Conservation (phyloP, 2,797 vertebrate species). For the Sibirionetta formosa region DNA sequence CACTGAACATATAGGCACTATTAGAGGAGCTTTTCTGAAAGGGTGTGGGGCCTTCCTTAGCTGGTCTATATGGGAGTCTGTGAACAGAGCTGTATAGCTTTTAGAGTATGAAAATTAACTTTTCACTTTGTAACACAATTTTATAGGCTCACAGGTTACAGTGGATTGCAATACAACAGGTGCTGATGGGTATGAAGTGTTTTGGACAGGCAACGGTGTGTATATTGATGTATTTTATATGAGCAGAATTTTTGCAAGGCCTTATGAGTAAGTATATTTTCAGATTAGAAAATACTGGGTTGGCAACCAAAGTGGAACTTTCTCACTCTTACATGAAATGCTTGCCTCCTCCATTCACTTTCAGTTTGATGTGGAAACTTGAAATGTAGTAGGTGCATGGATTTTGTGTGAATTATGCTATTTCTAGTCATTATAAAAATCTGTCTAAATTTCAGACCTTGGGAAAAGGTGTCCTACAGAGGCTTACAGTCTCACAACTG, state of each 20-base stretch:
- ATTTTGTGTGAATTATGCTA: background rate
- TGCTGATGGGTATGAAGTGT: conserved; percentile 56
- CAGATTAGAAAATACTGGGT: background rate
- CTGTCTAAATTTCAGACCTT: background rate
- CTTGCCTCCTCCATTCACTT: background rate
- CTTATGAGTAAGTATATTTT: conserved; percentile 68
- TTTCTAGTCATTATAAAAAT: background rate
- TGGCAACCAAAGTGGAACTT: background rate
- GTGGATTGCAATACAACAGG: conserved; percentile 76
- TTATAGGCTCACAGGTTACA: conserved; percentile 58
- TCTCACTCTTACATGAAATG: background rate
- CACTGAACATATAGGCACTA: background rate
- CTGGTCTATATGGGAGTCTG: background rate
- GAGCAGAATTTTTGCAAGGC: conserved; percentile 59
- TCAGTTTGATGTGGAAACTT: background rate
- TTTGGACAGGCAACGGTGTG: conserved; percentile 50
- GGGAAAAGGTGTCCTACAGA: background rate
- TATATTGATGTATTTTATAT: conserved; percentile 32
- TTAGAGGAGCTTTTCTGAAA: background rate
- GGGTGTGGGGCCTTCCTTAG: background rate
- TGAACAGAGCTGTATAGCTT: background rate
- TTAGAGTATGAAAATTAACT: background rate
- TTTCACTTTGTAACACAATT: conserved; percentile 35
- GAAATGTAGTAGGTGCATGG: background rate
- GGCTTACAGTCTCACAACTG: background rate